Percentiles rank a stretch among this genome's conserved stretches.
Evolutionary conservation across 2,797 vertebrate genomes (phyloP).

Genomic region (Cynodonichthys magdalenae): DNA sequence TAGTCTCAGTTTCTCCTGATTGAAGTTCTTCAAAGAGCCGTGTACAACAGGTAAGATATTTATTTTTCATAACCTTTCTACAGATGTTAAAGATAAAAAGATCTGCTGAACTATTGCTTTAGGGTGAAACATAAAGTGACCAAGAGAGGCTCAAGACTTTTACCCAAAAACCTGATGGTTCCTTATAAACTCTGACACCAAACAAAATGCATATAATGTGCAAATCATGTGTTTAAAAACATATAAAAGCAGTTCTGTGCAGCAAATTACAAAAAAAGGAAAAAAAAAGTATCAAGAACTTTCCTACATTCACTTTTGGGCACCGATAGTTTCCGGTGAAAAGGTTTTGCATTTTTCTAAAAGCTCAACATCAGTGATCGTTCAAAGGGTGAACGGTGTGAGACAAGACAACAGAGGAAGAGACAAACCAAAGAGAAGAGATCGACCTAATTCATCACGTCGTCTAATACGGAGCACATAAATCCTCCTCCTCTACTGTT

Average conservation of each 20-base stretch:
- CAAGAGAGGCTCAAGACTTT: not conserved
- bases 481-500: conserved; percentile 85
- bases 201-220: conserved; percentile 58
- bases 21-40: no score
- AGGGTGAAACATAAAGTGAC: not conserved
- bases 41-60: no score
- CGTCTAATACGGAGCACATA: conserved; percentile 71
- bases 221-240: conserved; percentile 69
- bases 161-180: conserved; percentile 43
- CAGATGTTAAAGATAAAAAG: not conserved
- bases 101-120: not conserved
- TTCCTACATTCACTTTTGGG: conserved; percentile 15
- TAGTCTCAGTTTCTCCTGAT: no score
- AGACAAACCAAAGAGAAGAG: conserved; percentile 74
- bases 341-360: conserved; percentile 60
- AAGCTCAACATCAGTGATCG: conserved; percentile 46
- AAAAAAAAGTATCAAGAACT: conserved; percentile 30
- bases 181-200: conserved; percentile 45
- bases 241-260: conserved; percentile 65
- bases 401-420: conserved; percentile 43
- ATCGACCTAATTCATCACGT: conserved; percentile 83
- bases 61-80: no score
- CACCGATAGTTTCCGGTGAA: conserved; percentile 41
- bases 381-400: conserved; percentile 49
- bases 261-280: conserved; percentile 48